These are phyloP conservation scores for Poeciliopsis presidionis DNA, from an alignment of 2,797 vertebrate genomes.

Conservation along the genomic window DNA sequence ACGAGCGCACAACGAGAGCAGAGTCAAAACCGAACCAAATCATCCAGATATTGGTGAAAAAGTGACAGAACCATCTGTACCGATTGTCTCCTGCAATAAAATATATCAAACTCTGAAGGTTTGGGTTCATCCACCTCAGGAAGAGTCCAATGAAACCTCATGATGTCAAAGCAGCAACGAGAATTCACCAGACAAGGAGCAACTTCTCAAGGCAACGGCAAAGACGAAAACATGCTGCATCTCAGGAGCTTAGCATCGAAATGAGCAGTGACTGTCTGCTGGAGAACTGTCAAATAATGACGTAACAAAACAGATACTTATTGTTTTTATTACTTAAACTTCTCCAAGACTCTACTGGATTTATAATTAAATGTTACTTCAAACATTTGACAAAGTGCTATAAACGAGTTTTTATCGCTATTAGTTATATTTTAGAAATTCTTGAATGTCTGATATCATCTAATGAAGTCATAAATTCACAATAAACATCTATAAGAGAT, in stretches of 20 bases:
- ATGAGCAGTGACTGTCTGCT: not conserved
- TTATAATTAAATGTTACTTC: not conserved
- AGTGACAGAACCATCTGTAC: slow-evolving; percentile 42
- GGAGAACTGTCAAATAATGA: not conserved
- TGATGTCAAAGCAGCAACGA: not conserved
- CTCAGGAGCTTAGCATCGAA: not conserved
- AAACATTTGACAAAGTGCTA: not conserved
- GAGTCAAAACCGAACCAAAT: slow-evolving; percentile 17
- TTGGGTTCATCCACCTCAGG: slow-evolving; percentile 27
- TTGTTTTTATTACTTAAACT: not conserved
- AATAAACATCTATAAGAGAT: slow-evolving; percentile 38
- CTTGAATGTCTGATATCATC: not conserved
- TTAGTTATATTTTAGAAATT: not conserved
- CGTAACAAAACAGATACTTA: not conserved
- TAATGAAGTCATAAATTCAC: not conserved
- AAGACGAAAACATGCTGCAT: not conserved
- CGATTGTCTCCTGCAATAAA: not conserved
- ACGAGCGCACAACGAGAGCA: slow-evolving; percentile 10
- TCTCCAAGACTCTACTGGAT: not conserved
- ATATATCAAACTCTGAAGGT: slow-evolving; percentile 46
- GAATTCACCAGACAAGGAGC: not conserved
- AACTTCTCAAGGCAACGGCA: not conserved
- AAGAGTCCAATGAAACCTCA: slow-evolving; percentile 17
- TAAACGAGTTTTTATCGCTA: not conserved
- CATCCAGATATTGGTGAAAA: not conserved